phyloP scores from a whole-genome alignment of 2,797 vertebrate species.

The Pteropus rufus region DNA sequence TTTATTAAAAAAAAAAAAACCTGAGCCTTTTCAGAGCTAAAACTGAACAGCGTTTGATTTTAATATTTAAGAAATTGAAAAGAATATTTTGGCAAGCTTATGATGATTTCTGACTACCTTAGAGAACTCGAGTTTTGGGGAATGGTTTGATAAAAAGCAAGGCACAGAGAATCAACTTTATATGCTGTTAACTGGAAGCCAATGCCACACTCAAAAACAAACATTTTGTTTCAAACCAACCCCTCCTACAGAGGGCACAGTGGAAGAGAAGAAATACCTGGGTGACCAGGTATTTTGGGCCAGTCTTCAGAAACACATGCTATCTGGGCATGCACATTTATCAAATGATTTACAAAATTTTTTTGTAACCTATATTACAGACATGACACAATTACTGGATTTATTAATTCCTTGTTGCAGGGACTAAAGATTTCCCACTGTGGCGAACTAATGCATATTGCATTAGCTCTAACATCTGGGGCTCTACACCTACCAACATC shows the following conservation, averaged over 20 bases:
- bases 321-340: conserved; percentile 80
- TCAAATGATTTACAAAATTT: conserved; percentile 80
- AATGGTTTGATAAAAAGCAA: conserved; percentile 82
- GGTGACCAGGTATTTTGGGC: conserved; percentile 70
- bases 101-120: conserved; percentile 83
- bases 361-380: conserved; percentile 76
- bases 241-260: conserved; percentile 76
- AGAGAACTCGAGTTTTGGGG: conserved; percentile 77
- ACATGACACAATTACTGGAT: conserved; percentile 83
- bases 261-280: conserved; percentile 75
- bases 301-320: conserved; percentile 79
- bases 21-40: conserved; percentile 60
- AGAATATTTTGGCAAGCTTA: conserved; percentile 72
- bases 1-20: conserved; percentile 34
- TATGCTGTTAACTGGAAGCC: conserved; percentile 80
- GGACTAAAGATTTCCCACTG: conserved; percentile 81
- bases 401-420: conserved; percentile 82
- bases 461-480: conserved; percentile 75
- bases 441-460: conserved; percentile 73
- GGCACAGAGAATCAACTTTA: conserved; percentile 79
- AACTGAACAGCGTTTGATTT: conserved; percentile 67
- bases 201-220: conserved; percentile 78
- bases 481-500: conserved; percentile 76
- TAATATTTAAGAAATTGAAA: conserved; percentile 75
- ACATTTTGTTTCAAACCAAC: conserved; percentile 76